Evolutionary conservation across 1,140 invertebrate species (phyloP), one percentile per base, ranked within the genome.

Genomic region (Acyrthosiphon pisum): DNA sequence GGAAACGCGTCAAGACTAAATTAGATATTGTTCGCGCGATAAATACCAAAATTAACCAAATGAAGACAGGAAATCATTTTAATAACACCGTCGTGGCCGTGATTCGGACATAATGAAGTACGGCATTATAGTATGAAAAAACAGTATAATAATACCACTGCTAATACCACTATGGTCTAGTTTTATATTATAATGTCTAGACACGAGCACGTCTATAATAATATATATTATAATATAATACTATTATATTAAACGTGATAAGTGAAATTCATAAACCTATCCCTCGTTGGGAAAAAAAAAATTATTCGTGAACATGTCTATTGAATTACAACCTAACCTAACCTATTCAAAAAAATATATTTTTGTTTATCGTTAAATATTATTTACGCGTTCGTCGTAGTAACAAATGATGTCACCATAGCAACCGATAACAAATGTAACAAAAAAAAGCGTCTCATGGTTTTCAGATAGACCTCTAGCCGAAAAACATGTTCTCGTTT

Each of bases 1-100:
- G 50, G 35, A 90, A 90, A 56, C n/a, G 46, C 53, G 50, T 50
- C 46, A 37, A 53, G 46, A 50, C 48, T 89, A 89, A 89, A 89
- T 50, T 50, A 89, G 44, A 48, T 89, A 89, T 30, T 41, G 37
- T 86, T 86, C 41, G 84, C 44, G 41, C 23, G 84, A 46, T 87
- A 87, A 86, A 86, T 26, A n/a, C 60, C n/a, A 76, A 44, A 26
- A 84, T 84, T 84, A 84, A 26, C 37, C 41, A 84, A 84, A 84
- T 44, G 23, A 41, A 84, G 83, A 41, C 37, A 26, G 83, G 23
- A 84, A 44, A 84, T 84, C 41, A 84, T 26, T 84, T 84, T 84
- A 26, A 41, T 41, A 41, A 44, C 23, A 84, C 37, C 18, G 23
- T 84, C 35, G 22, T 41, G 8, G 41, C 41, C 22, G 83, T 44